Conservation (phyloP, 2,797 vertebrate species). For the Falco peregrinus region DNA sequence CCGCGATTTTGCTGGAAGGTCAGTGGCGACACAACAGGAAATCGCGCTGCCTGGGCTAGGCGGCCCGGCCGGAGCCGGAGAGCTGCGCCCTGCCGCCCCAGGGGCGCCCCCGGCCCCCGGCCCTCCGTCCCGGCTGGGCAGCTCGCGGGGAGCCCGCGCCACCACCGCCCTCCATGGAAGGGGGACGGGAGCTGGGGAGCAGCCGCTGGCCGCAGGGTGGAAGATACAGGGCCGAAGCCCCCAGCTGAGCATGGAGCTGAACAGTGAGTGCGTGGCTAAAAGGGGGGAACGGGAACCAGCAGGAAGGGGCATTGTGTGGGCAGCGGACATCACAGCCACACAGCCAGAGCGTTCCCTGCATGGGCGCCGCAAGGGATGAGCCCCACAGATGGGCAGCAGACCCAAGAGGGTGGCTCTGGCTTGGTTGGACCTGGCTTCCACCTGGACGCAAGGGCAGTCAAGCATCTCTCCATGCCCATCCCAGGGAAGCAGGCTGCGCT, state of each 20-base stretch:
- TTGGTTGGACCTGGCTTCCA: background rate
- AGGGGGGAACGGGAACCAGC: background rate
- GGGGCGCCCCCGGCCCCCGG: background rate
- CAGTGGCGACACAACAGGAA: slow-evolving; percentile 72
- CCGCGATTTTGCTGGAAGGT: slow-evolving; percentile 51
- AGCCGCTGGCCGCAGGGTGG: slow-evolving; percentile 62
- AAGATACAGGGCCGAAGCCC: slow-evolving; percentile 64
- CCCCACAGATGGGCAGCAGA: background rate
- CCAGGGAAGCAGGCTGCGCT: rapidly evolving
- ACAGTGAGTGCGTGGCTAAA: slow-evolving; percentile 67
- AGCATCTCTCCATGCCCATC: background rate
- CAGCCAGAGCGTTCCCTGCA: rapidly evolving
- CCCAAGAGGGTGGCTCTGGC: background rate
- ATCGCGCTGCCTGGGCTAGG: slow-evolving; percentile 11
- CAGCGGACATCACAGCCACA: background rate
- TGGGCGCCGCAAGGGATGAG: background rate
- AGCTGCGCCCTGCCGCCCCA: background rate
- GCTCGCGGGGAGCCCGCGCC: background rate
- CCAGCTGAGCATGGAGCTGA: slow-evolving; percentile 77
- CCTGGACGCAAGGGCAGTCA: rapidly evolving
- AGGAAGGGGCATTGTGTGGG: background rate
- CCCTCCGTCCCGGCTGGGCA: background rate
- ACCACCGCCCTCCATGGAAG: slow-evolving; percentile 74
- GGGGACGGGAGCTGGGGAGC: slow-evolving; percentile 62
- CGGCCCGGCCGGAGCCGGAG: background rate